Percentiles rank a stretch among this genome's conserved stretches.
These are phyloP conservation scores for Drosophila greeni DNA, from an alignment of 2,888 invertebrate genomes.

Conservation along the genomic window DNA sequence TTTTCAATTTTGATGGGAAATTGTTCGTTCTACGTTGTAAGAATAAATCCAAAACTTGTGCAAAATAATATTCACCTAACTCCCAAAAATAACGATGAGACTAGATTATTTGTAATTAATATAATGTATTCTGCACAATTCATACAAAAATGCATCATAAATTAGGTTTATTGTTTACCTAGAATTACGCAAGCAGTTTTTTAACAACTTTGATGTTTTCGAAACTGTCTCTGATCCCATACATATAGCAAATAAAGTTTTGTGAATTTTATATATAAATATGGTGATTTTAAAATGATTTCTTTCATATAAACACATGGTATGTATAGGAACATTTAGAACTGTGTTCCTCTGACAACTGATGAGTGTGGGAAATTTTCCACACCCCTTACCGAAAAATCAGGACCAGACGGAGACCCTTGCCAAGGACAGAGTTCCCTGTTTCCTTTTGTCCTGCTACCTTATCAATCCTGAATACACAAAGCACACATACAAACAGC, in stretches of 20 bases:
- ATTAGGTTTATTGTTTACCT: conserved; percentile 15
- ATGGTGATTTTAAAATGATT: not conserved
- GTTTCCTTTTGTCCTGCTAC: conserved; percentile 19
- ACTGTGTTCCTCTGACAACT: conserved; percentile 15
- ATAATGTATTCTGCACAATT: conserved; percentile 13
- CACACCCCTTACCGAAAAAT: conserved; percentile 17
- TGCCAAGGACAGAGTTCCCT: conserved; percentile 15
- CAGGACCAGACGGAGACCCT: conserved; percentile 22
- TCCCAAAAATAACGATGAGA: conserved; percentile 9
- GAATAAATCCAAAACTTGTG: conserved; percentile 40
- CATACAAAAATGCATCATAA: conserved; percentile 12
- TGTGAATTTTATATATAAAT: conserved; percentile 11
- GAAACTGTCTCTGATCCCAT: conserved; percentile 15
- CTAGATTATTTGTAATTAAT: conserved; percentile 33
- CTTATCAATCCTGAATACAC: conserved; percentile 39
- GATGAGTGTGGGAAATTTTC: conserved; percentile 31
- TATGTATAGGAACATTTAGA: not conserved
- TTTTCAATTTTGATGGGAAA: conserved; percentile 25
- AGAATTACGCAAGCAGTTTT: conserved; percentile 20
- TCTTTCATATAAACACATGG: not conserved
- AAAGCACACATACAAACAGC: conserved; percentile 1
- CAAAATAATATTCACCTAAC: conserved; percentile 22
- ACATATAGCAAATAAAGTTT: conserved; percentile 33
- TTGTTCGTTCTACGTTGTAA: conserved; percentile 24
- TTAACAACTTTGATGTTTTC: conserved; percentile 15